Evolutionary conservation across 2,113 vertebrate species (phyloP), one percentile per base, ranked within the genome.

Genomic region (Channa maculata): DNA sequence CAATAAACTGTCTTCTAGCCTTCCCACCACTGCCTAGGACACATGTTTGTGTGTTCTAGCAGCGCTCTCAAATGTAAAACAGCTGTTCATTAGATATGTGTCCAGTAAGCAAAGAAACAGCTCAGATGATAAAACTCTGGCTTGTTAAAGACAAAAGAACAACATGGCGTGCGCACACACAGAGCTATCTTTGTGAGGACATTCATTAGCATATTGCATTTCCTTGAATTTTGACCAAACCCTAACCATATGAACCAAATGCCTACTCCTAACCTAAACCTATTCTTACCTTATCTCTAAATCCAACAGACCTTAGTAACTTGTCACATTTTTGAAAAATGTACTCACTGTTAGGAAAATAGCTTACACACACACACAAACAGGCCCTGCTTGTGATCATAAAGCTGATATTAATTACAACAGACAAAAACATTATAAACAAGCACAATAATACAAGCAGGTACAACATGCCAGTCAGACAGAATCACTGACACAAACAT

Each of bases 81-180:
- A 90, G 86, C 86, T 90, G 88, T 85, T 90, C 82, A 87, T 90
- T 90, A 90, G 82, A 85, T 84, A 88, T 46, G 86, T 90, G 88
- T 90, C 24, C 24, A 24, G 24, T 77, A 88, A 76, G 15, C 71
- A 61, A 59, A 77, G 65, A 85, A 85, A 88, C 65, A 81, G 79
- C 79, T 75, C 73, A 49, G 60, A 80, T 2, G n/a, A 86, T 75
- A 81, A 65, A 75, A 76, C 65, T 66, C 44, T 63, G 61, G 45
- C 88, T 88, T 82, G 85, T 88, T 87, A 87, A 75, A 82, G 68
- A 57, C 50, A 90, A 88, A 88, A 88, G 88, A 88, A 88, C 84
- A 86, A 86, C 79, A 65, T 48, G 50, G 57, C 34, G 79, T 14
- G 54, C 8, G 58, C 12, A 60, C 61, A 70, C 38, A 72, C 55